Percentiles rank a stretch among this genome's conserved stretches.
phyloP scores from a whole-genome alignment of 2,113 vertebrate genomes.

The Embiotoca jacksoni region DNA sequence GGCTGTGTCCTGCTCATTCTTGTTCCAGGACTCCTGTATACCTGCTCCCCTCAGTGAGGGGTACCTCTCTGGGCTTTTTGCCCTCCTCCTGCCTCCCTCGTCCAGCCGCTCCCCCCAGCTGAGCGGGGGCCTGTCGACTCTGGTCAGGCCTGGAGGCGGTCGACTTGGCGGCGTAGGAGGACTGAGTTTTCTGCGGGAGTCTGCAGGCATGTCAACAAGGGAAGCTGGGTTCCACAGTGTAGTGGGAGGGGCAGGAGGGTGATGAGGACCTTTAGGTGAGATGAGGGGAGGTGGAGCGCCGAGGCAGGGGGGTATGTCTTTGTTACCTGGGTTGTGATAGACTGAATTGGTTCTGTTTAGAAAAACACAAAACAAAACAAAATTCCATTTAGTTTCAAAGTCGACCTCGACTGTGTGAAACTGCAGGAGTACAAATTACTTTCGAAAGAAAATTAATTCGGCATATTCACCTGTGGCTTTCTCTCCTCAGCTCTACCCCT shows the following conservation, averaged over 20 bases:
- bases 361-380: neutral
- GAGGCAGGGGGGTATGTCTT: constrained; percentile 88
- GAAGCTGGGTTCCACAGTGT: constrained; percentile 96
- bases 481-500: constrained; percentile 84
- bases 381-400: neutral
- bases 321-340: constrained; percentile 85
- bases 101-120: constrained; percentile 83
- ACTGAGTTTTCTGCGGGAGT: constrained; percentile 81
- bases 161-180: constrained; percentile 77
- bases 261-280: constrained; percentile 91
- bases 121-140: constrained; percentile 60
- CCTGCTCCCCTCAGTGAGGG: constrained; percentile 77
- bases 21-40: constrained; percentile 85
- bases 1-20: constrained; percentile 90
- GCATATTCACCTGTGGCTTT: constrained; percentile 87
- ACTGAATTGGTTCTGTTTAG: constrained; percentile 81
- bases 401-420: neutral
- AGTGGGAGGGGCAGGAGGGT: constrained; percentile 79
- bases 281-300: constrained; percentile 95
- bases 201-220: constrained; percentile 87
- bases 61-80: constrained; percentile 86
- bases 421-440: neutral
- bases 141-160: constrained; percentile 81
- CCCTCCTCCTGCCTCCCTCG: constrained; percentile 84
- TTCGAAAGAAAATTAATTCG: neutral